Base-by-base conservation (phyloP, 2,797 vertebrate species). In the Denticeps clupeoides region DNA sequence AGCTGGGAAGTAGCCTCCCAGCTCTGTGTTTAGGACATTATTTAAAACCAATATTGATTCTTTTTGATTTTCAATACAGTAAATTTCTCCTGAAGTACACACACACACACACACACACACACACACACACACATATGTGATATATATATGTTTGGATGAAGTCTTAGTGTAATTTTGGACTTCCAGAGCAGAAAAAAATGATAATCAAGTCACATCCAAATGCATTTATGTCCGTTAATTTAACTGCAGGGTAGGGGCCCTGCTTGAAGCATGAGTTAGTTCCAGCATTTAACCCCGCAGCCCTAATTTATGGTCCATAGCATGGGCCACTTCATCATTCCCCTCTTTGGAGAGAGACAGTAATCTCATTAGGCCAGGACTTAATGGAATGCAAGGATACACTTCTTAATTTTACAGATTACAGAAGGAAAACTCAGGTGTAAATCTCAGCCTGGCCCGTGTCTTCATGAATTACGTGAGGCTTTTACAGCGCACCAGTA, bases 331-430 rank as follows among this genome's bases (percentile, higher is more conserved):
- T 97, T 89, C 81, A 93, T 95, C 93, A 95, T 89, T 81, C 4
- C 80, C 82, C 90, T 94, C 89, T 90, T 94, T 93, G 89, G 87
- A 85, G 89, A 91, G 88, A 92, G 88, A 88, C 88, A 89, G 87
- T 91, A 88, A 90, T 91, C 89, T 96, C 90, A 97, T 97, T 93
- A 97, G 87, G n/a, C 84, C 80, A 73, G 86, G 87, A 87, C 88
- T 91, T 95, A 96, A 96, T 97, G 90, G 93, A 93, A 97, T 91
- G 90, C 90, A 93, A 89, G 89, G 87, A 90, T 90, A 91, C 89
- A 90, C 88, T 91, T 88, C 89, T 89, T 93, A 89, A 91, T 93
- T 91, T 89, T 85, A 82, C 84, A 88, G 85, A 91, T 88, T 88
- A 89, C 83, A 84, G 82, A 85, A 89, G 86, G 84, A 89, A 88